Base-by-base conservation (phyloP, 64 coral and sea anemone genomes). In the Hydrozoanthus tunicans region DNA sequence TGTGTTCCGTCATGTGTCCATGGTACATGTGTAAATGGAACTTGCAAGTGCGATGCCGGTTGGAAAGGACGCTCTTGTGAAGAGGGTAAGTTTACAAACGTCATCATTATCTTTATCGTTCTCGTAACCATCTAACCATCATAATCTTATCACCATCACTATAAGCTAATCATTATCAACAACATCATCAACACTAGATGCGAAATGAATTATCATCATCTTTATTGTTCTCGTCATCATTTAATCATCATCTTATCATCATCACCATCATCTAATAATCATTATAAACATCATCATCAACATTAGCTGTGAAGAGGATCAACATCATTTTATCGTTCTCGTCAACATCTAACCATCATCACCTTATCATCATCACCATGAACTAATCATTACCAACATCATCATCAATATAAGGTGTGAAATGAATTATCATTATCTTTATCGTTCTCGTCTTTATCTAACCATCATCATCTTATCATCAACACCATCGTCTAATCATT, bases 41-140 rank as follows among this genome's bases (percentile, higher is more conserved):
- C 79, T 81, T 81, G 79, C 79, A 6, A 81, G 79, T 81, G 79
- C 24, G 56, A 81, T 43, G 9, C 20, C 6, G 79, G 79, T 11
- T 81, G 79, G 79, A 81, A 81, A 81, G 79, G 79, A 25, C 59
- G 79, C 58, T 13, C 24, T 9, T 81, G 79, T 20, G 79, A 81
- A 43, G 58, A 81, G 32, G 79, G 79, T 81, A 81, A 9, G 14
- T 13, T 7, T 26, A 80, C 6, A 4, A 13, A 12, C 7, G 5
- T 52, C 3, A 52, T 10, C 14, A 12, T 51, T 13, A 51, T 43
- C 10, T 26, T 17, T 75, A 9, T 26, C 7, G 6, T 71, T 25
- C 2, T 24, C 26, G 15, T 69, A 1, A 20, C 14, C 6, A 25
- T 73, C 25, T 25, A 52, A 8, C 25, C 32, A 75, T 7, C 32